Conservation (phyloP, 2,797 vertebrate species). For the Phataginus tricuspis region DNA sequence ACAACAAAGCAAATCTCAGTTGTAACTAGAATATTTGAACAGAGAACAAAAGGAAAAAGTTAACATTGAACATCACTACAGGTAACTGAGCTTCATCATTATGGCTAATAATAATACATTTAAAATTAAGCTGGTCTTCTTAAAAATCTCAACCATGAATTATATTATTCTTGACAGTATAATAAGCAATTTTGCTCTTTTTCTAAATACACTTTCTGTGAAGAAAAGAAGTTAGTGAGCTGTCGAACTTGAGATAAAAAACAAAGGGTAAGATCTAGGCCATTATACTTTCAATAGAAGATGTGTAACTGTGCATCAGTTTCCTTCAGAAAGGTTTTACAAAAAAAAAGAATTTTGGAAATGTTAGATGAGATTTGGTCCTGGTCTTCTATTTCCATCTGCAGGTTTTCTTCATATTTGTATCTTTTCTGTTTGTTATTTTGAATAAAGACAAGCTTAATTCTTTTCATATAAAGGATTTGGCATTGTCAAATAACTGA, state of each 20-base stretch:
- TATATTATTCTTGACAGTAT: conserved; percentile 53
- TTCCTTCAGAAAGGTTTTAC: conserved; percentile 27
- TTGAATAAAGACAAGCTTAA: background rate
- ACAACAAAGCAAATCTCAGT: conserved; percentile 37
- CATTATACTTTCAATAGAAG: background rate
- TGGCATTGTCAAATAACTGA: background rate
- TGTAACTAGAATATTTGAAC: conserved; percentile 52
- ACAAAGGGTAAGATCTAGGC: background rate
- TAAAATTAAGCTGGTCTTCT: background rate
- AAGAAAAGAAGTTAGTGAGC: background rate
- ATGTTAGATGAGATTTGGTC: background rate
- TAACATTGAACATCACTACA: conserved; percentile 52
- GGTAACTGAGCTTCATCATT: conserved; percentile 63
- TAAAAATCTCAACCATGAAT: background rate
- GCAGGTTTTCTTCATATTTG: background rate
- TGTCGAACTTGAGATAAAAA: background rate
- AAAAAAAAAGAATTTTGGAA: background rate
- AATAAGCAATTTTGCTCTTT: background rate
- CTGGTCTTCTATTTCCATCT: background rate
- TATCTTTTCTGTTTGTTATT: background rate
- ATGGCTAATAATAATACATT: conserved; percentile 28
- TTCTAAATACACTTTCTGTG: background rate
- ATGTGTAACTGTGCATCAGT: background rate
- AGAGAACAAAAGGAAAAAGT: conserved; percentile 7
- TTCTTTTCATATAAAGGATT: background rate